Conservation (phyloP, 2,888 invertebrate genomes). For the Lithophane ornitopus region DNA sequence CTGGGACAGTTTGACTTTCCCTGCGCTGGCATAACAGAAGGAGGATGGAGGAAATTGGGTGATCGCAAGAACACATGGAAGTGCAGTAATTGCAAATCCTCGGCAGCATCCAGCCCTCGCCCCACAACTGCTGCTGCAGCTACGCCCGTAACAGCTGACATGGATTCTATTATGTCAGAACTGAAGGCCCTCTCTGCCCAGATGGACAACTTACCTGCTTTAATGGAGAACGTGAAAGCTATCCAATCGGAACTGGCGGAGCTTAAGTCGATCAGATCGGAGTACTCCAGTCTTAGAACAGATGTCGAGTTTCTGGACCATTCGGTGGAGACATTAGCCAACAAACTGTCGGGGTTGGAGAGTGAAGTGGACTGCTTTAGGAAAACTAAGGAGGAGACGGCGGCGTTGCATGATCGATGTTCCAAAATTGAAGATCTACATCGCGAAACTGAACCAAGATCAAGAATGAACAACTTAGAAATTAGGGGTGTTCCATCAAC, state of each 20-base stretch:
- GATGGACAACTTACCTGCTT: not conserved
- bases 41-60: not conserved
- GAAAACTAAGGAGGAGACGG: no score
- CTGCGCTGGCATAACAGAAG: not conserved
- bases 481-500: no score
- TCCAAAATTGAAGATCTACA: no score
- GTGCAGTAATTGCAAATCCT: not conserved
- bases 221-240: no score
- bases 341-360: no score
- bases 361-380: no score
- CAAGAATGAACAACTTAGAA: no score
- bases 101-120: not conserved
- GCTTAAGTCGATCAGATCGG: not conserved
- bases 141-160: not conserved
- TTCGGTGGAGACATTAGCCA: no score
- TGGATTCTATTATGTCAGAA: not conserved
- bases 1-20: not conserved
- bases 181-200: not conserved
- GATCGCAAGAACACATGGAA: not conserved
- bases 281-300: no score
- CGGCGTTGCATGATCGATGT: no score
- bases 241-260: not conserved
- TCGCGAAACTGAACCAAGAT: no score
- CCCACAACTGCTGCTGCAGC: not conserved
- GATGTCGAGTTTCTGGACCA: no score